These are phyloP conservation scores for Rhorus exstirpatorius DNA, from an alignment of 2,888 invertebrate species.

Conservation along the genomic window DNA sequence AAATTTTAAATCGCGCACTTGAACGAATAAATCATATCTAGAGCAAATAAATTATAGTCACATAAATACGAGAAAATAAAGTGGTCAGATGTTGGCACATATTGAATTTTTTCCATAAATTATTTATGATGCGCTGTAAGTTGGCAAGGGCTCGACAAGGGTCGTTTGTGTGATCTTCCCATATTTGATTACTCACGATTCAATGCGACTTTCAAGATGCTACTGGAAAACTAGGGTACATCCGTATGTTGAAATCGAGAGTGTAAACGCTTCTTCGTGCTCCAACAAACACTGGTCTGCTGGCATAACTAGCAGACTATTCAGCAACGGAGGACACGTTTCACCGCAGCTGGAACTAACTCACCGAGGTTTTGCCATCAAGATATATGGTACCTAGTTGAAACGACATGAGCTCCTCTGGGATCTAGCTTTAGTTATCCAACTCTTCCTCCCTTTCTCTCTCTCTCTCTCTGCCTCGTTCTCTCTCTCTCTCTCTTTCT, in stretches of 20 bases:
- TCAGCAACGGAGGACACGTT: constrained; percentile 69
- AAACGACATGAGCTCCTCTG: constrained; percentile 67
- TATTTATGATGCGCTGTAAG: not conserved
- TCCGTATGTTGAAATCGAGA: constrained; percentile 16
- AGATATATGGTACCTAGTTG: constrained; percentile 72
- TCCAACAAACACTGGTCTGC: constrained; percentile 4
- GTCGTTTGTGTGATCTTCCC: not conserved
- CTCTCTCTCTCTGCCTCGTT: not conserved
- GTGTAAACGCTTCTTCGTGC: constrained; percentile 18
- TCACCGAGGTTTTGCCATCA: constrained; percentile 75
- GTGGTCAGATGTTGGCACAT: too few relatives aligned
- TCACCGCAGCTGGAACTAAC: constrained; percentile 71
- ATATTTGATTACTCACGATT: constrained; percentile 11
- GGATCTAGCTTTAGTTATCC: constrained; percentile 66
- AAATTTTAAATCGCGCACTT: too few relatives aligned
- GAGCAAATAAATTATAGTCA: too few relatives aligned
- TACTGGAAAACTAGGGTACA: not conserved
- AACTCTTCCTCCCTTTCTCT: constrained; percentile 17
- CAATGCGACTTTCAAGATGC: constrained; percentile 1
- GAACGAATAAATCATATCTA: too few relatives aligned
- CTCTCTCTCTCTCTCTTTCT: constrained; percentile 32
- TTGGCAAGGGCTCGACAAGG: not conserved
- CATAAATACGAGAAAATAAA: too few relatives aligned
- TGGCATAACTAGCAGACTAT: constrained; percentile 51
- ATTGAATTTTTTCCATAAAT: too few relatives aligned